Evolutionary conservation across 2,113 vertebrate species (phyloP), one percentile per base, ranked within the genome.

Genomic region (Cathartes aura): DNA sequence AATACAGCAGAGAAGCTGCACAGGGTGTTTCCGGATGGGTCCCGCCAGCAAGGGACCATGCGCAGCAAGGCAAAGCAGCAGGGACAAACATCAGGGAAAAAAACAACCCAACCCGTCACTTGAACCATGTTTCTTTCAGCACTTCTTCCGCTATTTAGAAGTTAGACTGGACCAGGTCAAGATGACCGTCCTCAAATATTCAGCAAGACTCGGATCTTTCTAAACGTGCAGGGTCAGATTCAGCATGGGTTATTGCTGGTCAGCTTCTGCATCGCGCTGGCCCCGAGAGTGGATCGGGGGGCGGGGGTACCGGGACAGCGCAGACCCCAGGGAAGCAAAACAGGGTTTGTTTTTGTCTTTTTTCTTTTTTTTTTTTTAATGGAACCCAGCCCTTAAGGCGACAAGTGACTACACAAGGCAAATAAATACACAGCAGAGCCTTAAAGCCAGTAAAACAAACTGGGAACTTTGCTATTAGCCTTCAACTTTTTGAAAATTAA

Each of bases 381-480:
- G 80, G 90, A 95, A 98, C 97, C 97, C 93, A 97, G 98, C 98
- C 98, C 97, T 96, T 98, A 98, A 98, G 98, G 97, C 96, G 98
- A 97, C 98, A 98, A 98, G 98, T 98, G 98, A 98, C 98, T 97
- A 98, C 97, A 98, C 97, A 98, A 98, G 98, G 98, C 98, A 98
- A 98, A 96, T 96, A 96, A 98, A 98, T 98, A 98, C 96, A 98
- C 89, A 98, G 98, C 98, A 96, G 98, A 98, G 97, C 98, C 97
- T 98, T 98, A 98, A 98, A 98, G 98, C 96, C 97, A 96, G 90
- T 97, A 97, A 98, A 98, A 98, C 98, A 98, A 98, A 98, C 98
- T 98, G 98, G 98, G 97, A 97, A 81, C 90, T 96, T 98, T 74
- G 89, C 96, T 91, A 98, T 97, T 86, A 95, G 90, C 34, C 89